Evolutionary conservation across 2,797 vertebrate species (phyloP), one percentile per base, ranked within the genome.

Genomic region (Thunnus albacares): DNA sequence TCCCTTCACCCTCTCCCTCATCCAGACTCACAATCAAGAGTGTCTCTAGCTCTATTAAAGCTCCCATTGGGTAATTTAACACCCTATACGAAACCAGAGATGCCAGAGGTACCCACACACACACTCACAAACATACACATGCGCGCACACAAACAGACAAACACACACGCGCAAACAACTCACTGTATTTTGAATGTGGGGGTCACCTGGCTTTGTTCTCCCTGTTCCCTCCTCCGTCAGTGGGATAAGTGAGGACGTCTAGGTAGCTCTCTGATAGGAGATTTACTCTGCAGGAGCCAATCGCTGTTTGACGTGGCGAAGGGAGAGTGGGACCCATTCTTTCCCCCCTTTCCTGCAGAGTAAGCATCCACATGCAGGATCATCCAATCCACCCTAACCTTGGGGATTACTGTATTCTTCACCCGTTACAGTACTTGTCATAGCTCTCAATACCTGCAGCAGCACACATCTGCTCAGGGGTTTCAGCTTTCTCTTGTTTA

Each of bases 21-120:
- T 87, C 80, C 91, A 90, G 85, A 87, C 90, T 91, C 92, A 94
- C 93, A 95, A 95, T 95, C 94, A 95, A 94, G 93, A 94, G 90
- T 90, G 94, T 88, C 89, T 87, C 76, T 81, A 73, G 89, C 92
- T 90, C 94, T 95, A 95, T 93, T 95, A 94, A 96, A 95, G 94
- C 95, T 94, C 89, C 93, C 90, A 92, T 87, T 86, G 88, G 87
- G 95, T 96, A 96, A 96, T 93, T 87, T 85, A 94, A 96, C 80
- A 94, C 94, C 91, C 77, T 74, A 75, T 78, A 79, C 69, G 95
- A 95, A 96, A 96, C 94, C 81, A 92, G 94, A 96, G 93, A 94
- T 72, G 84, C 82, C 87, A 69, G 82, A 90, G 80, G 60, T 84
- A 80, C 83, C 77, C 70, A 62, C 76, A 77, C 53, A n/a, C 71